Evolutionary conservation across 2,797 vertebrate genomes (phyloP).

Genomic region (Masticophis lateralis): DNA sequence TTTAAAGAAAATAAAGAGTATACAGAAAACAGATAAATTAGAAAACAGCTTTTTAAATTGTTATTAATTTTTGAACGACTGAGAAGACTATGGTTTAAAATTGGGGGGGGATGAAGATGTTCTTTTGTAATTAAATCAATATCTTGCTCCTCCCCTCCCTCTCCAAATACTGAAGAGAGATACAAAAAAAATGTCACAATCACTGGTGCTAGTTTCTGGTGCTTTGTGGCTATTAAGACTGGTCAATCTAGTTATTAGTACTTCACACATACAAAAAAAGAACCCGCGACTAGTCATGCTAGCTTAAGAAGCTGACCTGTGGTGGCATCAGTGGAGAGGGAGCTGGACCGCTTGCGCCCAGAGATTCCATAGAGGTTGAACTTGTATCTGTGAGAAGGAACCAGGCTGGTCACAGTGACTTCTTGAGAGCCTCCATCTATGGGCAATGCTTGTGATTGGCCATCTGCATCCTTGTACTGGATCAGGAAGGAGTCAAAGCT

Average conservation of each 20-base stretch:
- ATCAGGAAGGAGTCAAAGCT: constrained; percentile 52
- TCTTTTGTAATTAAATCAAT: background rate
- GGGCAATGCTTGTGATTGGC: constrained; percentile 40
- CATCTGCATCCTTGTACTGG: constrained; percentile 40
- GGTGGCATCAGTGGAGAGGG: background rate
- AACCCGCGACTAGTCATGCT: background rate
- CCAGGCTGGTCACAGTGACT: constrained; percentile 26
- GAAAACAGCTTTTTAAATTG: background rate
- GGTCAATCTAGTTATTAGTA: background rate
- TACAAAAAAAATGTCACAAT: background rate
- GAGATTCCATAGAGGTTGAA: constrained; percentile 34
- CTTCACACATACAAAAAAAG: background rate
- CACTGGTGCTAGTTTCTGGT: background rate
- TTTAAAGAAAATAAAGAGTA: background rate
- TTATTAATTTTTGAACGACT: background rate
- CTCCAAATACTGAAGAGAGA: background rate
- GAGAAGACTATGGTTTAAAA: background rate
- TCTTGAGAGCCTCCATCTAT: constrained; percentile 53
- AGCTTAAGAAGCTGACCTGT: background rate
- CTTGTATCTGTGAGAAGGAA: constrained; percentile 61
- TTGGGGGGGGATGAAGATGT: too few relatives aligned
- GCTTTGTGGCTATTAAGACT: background rate
- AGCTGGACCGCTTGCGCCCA: background rate
- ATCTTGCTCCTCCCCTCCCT: background rate
- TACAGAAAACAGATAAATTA: background rate